phyloP scores from a whole-genome alignment of 2,797 vertebrate genomes.

The Pelobates cultripes region DNA sequence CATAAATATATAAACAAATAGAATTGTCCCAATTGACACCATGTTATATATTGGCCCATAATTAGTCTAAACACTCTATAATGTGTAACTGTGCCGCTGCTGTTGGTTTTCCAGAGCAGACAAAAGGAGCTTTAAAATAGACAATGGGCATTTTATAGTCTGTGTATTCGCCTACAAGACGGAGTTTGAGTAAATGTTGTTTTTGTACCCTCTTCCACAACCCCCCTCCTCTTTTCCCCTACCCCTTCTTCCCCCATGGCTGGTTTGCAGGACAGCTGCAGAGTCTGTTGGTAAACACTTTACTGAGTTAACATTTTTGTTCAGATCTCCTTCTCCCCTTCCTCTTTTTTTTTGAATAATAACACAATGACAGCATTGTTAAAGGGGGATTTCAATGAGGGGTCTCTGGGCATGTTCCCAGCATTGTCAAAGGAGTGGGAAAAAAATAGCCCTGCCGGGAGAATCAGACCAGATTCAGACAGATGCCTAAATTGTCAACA shows the following conservation, averaged over 20 bases:
- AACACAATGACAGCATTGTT: constrained; percentile 93
- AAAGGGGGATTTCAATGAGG: constrained; percentile 84
- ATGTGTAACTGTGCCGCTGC: constrained; percentile 21
- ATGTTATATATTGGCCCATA: constrained; percentile 31
- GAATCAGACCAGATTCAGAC: constrained; percentile 84
- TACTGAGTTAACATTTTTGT: constrained; percentile 83
- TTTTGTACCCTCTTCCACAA: constrained; percentile 58
- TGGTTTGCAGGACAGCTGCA: constrained; percentile 82
- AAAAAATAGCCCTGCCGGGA: constrained; percentile 75
- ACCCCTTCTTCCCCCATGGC: constrained; percentile 39
- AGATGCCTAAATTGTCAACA: constrained; percentile 93
- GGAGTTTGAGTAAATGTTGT: constrained; percentile 66
- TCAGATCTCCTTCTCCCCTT: constrained; percentile 71
- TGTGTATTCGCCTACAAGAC: constrained; percentile 54
- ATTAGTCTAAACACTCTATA: constrained; percentile 47
- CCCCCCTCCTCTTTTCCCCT: constrained; percentile 44
- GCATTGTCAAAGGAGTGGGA: constrained; percentile 79
- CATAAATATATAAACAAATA: constrained; percentile 43
- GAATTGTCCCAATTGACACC: constrained; percentile 36
- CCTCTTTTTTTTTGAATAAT: constrained; percentile 74
- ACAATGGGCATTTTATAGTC: constrained; percentile 45
- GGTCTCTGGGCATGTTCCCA: constrained; percentile 85
- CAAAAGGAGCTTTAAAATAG: constrained; percentile 33
- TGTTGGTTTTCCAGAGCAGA: constrained; percentile 43
- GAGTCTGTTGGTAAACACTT: constrained; percentile 89